Evolutionary conservation across 2,797 vertebrate species (phyloP).

Genomic region (Chelidonichthys spinosus): DNA sequence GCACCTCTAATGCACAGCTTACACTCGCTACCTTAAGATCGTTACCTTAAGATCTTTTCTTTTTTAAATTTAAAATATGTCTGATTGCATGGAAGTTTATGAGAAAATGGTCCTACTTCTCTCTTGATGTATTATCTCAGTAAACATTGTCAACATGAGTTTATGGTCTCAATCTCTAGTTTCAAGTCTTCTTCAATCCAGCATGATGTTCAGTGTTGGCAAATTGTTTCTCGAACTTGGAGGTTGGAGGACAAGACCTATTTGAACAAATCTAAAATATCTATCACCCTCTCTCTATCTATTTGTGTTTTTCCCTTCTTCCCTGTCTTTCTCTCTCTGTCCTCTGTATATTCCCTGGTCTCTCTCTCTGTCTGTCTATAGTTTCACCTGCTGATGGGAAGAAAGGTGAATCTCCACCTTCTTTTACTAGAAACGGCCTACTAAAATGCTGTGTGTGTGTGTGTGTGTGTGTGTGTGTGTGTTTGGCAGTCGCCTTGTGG

Average conservation of each 20-base stretch:
- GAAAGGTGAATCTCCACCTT: constrained; percentile 71
- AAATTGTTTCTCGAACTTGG: not conserved
- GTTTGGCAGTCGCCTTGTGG: constrained; percentile 61
- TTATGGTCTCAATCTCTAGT: too few species aligned
- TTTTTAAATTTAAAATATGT: constrained; percentile 59
- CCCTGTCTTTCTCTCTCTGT: constrained; percentile 1
- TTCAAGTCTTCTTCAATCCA: too few species aligned
- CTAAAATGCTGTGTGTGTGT: constrained; percentile 53
- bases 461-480: constrained; percentile 27
- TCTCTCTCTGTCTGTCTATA: constrained; percentile 56
- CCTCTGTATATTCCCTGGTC: constrained; percentile 29
- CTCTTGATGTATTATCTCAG: too few species aligned
- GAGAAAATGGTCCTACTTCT: too few species aligned
- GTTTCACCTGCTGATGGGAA: constrained; percentile 75
- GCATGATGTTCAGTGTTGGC: too few species aligned
- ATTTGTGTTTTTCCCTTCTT: not conserved
- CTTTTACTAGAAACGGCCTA: constrained; percentile 70
- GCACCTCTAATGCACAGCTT: too few species aligned
- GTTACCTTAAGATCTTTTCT: constrained; percentile 52
- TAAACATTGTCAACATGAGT: too few species aligned
- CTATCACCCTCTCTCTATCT: not conserved
- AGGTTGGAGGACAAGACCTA: not conserved
- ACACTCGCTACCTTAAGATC: too few species aligned
- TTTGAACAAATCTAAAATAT: not conserved
- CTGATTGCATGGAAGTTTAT: too few species aligned